Conservation (phyloP, 2,113 vertebrate species). For the Bos indicus region DNA sequence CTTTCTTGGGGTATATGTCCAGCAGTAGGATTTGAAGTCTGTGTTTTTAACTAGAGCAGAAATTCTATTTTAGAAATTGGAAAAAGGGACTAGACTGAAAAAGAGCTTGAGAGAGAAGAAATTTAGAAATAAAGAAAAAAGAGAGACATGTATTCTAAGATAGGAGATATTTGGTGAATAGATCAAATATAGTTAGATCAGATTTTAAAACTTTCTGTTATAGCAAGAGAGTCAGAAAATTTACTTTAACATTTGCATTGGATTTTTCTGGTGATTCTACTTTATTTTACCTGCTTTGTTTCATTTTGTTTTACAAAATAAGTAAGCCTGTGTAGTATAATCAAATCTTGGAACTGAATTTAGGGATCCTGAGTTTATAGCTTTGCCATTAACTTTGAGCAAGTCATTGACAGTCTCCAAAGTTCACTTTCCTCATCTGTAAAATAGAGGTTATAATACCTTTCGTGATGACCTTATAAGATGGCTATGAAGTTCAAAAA, state of each 20-base stretch:
- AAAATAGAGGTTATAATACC: neutral
- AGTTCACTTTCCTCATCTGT: conserved; percentile 17
- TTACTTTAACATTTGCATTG: neutral
- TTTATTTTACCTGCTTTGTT: neutral
- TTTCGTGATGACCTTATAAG: conserved; percentile 11
- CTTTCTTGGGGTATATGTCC: neutral
- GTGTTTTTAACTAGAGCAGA: neutral
- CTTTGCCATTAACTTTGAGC: neutral
- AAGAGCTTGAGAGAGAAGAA: neutral
- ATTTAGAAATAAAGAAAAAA: neutral
- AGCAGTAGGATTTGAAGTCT: neutral
- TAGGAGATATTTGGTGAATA: neutral
- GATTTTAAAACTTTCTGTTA: neutral
- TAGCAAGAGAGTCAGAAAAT: neutral
- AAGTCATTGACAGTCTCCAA: conserved; percentile 26
- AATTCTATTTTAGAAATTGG: neutral
- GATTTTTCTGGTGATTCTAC: neutral
- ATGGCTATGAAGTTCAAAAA: conserved; percentile 12
- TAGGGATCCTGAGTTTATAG: neutral
- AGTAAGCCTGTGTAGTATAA: neutral
- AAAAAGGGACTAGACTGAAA: neutral
- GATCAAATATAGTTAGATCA: neutral
- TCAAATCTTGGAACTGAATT: neutral
- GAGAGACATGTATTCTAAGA: neutral
- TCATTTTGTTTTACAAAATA: neutral